Base-by-base conservation (phyloP, 1,140 invertebrate genomes). In the Drosophila setifemur region DNA sequence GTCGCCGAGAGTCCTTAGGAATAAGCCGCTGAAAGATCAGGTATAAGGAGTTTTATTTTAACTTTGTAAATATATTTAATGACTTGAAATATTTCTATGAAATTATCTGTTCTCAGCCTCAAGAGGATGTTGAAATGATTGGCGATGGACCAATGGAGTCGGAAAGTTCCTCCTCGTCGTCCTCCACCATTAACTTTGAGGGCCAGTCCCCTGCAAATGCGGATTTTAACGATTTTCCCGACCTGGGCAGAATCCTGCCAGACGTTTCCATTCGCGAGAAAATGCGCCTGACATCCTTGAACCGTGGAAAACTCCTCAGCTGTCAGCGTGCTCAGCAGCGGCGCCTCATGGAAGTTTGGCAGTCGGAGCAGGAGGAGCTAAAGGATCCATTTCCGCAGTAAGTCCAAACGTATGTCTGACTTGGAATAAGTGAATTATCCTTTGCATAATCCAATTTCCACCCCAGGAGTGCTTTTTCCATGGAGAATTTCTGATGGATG, bases 401-500 rank as follows among this genome's bases (percentile, higher is more conserved):
- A 16, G 21, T 14, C 8, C 5, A 12, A 11, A 19, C 1, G 29
- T 47, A 26, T 12, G 25, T 28, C 6, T n/a, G 2, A 11, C 31
- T 1, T 7, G n/a, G 1, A 12, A 4, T 44, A 58, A 57, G 57
- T 57, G 7, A n/a, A 9, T 19, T 42, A 42, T 19, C 4, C 12
- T 16, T 6, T 29, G 4, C 1, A 28, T n/a, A 23, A 1, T 18
- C 14, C 19, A 31, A 12, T 57, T 50, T 4, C 6, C 11, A 14
- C 2, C 2, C 25, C 29, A 33, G 9, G 2, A 16, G 1, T 8
- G n/a, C n/a, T n/a, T 7, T 6, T 8, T n/a, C 23, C 3, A 2
- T 4, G n/a, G 39, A 18, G 9, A 11, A 23, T n/a, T 4, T 43
- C n/a, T 26, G 57, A 57, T 57, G 63, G 67, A 72, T 63, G 23